A percentile compares a stretch with the other conserved stretches of the same genome.
Evolutionary conservation across 2,113 vertebrate species (phyloP).

Genomic region (Actinemys pallida): DNA sequence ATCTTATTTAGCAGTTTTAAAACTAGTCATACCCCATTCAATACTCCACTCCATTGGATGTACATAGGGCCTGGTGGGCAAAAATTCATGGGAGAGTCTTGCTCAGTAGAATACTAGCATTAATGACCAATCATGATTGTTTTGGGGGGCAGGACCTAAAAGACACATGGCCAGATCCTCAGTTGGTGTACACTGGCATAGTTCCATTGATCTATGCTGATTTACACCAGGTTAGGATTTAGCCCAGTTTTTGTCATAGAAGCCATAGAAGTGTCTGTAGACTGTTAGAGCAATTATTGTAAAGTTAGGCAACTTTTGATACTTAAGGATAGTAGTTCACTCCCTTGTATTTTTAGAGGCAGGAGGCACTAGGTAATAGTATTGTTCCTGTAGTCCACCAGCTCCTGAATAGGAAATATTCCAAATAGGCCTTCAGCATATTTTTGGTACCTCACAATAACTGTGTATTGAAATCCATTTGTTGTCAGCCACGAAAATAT

Average conservation of each 20-base stretch:
- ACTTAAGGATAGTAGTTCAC: neutral
- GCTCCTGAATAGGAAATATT: neutral
- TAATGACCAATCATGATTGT: neutral
- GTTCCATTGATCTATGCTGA: neutral
- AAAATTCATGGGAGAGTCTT: neutral
- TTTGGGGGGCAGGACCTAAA: neutral
- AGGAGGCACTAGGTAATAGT: neutral
- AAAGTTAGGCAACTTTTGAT: neutral
- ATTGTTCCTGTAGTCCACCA: neutral
- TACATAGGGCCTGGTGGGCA: neutral
- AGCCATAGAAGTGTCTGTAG: neutral
- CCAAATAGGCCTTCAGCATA: neutral
- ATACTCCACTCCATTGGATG: neutral
- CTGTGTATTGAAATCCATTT: neutral
- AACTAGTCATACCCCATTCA: neutral
- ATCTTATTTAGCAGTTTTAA: neutral
- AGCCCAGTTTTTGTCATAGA: neutral
- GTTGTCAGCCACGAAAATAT: too few species aligned
- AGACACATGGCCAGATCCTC: neutral
- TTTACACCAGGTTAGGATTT: neutral
- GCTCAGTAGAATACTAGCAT: neutral
- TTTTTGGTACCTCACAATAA: neutral
- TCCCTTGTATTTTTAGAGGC: neutral
- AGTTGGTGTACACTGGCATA: fast-evolving
- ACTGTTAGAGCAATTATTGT: neutral